Percentiles rank a stretch among this genome's conserved stretches.
These are phyloP conservation scores for Fabriciana adippe DNA, from an alignment of 2,888 invertebrate species.

Conservation along the genomic window DNA sequence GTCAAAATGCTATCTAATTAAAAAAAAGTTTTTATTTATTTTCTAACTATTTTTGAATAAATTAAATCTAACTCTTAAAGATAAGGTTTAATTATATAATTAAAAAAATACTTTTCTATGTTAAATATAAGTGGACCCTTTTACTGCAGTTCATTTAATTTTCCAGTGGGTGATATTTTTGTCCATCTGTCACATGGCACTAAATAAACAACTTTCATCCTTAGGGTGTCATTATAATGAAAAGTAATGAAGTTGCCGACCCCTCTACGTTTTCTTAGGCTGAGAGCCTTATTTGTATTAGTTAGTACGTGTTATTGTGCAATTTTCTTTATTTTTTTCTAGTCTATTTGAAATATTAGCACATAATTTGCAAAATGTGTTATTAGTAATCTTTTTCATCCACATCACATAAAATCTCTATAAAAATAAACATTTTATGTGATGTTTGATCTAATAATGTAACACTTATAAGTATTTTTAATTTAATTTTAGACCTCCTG, in stretches of 20 bases:
- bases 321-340: slow-evolving; percentile 32
- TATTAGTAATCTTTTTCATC: not conserved
- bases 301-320: slow-evolving; percentile 69
- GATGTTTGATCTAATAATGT: not conserved
- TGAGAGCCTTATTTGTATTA: slow-evolving; percentile 77
- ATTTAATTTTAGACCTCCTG: slow-evolving; percentile 28
- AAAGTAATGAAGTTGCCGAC: slow-evolving; percentile 75
- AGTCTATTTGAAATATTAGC: slow-evolving; percentile 19
- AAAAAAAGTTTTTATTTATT: too few relatives aligned
- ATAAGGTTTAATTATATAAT: not conserved
- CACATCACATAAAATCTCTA: not conserved
- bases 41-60: too few relatives aligned
- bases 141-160: slow-evolving; percentile 53
- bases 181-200: slow-evolving; percentile 72
- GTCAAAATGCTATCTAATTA: too few relatives aligned
- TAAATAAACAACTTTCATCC: slow-evolving; percentile 76
- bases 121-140: slow-evolving; percentile 52
- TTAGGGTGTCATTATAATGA: slow-evolving; percentile 74
- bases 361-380: not conserved
- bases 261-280: slow-evolving; percentile 70
- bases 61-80: too few relatives aligned
- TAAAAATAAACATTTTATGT: not conserved
- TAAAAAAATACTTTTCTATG: slow-evolving; percentile 34
- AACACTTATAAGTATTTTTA: not conserved
- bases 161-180: slow-evolving; percentile 59